Evolutionary conservation across 2,888 invertebrate genomes (phyloP).

Genomic region (Chirona hameri): DNA sequence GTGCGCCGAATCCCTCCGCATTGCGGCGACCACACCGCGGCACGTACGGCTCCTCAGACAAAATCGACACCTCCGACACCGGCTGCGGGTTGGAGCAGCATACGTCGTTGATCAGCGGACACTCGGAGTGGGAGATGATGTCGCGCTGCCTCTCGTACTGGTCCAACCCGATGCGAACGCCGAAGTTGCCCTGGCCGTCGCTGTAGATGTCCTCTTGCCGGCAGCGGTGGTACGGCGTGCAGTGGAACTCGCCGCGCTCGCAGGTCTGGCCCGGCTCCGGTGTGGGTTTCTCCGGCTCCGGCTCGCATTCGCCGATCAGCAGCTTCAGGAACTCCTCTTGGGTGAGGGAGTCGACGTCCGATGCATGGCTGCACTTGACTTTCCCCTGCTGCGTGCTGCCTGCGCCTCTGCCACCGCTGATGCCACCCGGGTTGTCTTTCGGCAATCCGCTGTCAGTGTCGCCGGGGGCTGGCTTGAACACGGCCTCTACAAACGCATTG

Average conservation of each 20-base stretch:
- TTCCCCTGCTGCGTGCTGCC: no score
- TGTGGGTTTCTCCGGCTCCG: background rate
- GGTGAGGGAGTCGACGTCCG: background rate
- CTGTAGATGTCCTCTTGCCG: background rate
- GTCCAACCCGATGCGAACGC: background rate
- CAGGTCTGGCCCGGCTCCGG: background rate
- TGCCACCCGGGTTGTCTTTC: no score
- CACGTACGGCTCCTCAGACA: constrained; percentile 30
- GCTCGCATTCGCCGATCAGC: background rate
- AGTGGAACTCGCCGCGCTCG: constrained; percentile 1
- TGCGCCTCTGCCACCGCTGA: no score
- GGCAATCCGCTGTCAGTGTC: no score
- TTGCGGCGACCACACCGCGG: constrained; percentile 66
- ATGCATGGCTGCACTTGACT: background rate
- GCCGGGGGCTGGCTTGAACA: no score
- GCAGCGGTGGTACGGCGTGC: constrained; percentile 1
- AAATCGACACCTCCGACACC: no score
- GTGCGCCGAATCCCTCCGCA: constrained; percentile 65
- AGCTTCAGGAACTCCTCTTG: background rate
- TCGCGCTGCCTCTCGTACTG: background rate
- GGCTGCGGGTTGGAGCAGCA: background rate
- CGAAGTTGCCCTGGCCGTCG: background rate
- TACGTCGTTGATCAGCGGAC: background rate
- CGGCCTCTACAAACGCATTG: no score
- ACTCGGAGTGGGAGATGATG: background rate